Conservation (phyloP, 1,140 invertebrate species). For the Drepana arcuata region DNA sequence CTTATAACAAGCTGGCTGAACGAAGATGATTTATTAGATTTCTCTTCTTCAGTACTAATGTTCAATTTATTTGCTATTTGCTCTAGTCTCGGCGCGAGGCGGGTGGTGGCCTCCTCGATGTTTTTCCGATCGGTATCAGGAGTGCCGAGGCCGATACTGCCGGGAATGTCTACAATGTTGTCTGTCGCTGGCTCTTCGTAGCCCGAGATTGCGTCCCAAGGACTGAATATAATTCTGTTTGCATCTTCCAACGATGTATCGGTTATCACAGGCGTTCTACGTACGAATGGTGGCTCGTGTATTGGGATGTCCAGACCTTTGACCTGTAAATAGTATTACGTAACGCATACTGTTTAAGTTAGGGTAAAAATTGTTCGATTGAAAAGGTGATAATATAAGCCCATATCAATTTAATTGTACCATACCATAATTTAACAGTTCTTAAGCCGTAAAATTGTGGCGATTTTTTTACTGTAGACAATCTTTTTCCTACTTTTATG, state of each 20-base stretch:
- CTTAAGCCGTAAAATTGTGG: no score
- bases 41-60: slow-evolving; percentile 55
- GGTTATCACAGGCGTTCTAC: slow-evolving; percentile 41
- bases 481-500: no score
- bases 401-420: no score
- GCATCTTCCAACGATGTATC: slow-evolving; percentile 61
- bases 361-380: no score
- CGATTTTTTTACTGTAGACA: no score
- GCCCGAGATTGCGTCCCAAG: slow-evolving; percentile 58
- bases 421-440: no score
- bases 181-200: slow-evolving; percentile 56
- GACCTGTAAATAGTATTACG: slow-evolving; percentile 42
- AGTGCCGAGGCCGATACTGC: slow-evolving; percentile 32
- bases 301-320: slow-evolving; percentile 57
- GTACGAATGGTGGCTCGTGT: slow-evolving; percentile 31
- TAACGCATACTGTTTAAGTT: no score
- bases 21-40: slow-evolving; percentile 62
- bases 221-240: slow-evolving; percentile 69
- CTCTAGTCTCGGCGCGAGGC: slow-evolving; percentile 28
- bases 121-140: slow-evolving; percentile 36
- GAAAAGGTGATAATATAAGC: no score
- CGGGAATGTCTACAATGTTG: slow-evolving; percentile 56
- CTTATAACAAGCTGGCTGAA: slow-evolving; percentile 62
- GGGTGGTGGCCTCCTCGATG: slow-evolving; percentile 36
- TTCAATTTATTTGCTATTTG: slow-evolving; percentile 53